These are phyloP conservation scores for Pygoscelis antarcticus DNA, from an alignment of 2,113 vertebrate species.

Conservation along the genomic window DNA sequence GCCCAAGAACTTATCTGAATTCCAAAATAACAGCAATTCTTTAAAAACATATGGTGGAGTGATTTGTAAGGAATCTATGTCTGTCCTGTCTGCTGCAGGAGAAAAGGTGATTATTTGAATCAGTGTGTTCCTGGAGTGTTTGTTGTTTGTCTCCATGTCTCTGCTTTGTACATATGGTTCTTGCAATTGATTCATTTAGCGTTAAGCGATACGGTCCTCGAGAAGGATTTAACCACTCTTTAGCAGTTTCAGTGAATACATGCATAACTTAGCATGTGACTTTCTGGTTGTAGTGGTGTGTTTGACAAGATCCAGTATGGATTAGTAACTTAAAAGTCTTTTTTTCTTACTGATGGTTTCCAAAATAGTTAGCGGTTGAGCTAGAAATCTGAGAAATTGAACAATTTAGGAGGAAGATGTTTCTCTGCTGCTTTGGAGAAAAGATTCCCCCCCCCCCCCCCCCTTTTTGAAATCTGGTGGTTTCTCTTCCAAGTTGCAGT, in stretches of 20 bases:
- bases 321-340: neutral
- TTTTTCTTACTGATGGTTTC: neutral
- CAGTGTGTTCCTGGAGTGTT: neutral
- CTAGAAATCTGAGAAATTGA: neutral
- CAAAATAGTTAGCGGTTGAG: neutral
- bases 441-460: neutral
- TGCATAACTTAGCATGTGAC: neutral
- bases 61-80: neutral
- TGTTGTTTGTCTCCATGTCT: neutral
- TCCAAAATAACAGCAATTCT: neutral
- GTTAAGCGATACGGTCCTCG: rapidly evolving
- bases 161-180: neutral
- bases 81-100: neutral
- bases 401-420: neutral
- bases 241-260: neutral
- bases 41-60: neutral
- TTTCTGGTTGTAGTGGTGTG: neutral
- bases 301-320: neutral
- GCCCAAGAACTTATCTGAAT: neutral
- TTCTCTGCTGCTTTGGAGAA: neutral
- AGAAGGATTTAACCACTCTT: neutral
- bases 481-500: neutral
- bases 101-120: neutral
- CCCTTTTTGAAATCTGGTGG: neutral
- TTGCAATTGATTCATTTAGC: neutral